A percentile compares a stretch with the other conserved stretches of the same genome.
These are phyloP conservation scores for Margaritifera margaritifera DNA, from an alignment of 2,888 invertebrate genomes.

Conservation along the genomic window DNA sequence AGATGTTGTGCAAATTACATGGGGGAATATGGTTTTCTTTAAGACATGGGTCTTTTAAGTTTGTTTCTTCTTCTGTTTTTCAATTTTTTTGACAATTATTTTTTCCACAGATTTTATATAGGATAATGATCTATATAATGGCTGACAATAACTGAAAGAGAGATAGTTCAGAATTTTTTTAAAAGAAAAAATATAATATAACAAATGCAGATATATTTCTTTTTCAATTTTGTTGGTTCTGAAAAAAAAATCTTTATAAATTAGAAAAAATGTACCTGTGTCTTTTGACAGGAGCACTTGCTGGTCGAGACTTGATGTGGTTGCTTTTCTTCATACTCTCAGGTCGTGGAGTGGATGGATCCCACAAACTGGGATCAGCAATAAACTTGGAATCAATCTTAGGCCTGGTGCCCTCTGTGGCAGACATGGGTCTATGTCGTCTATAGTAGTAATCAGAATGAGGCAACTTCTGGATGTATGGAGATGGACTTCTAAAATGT, in stretches of 20 bases:
- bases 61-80: too few relatives aligned
- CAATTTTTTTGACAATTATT: too few relatives aligned
- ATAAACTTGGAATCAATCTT: constrained; percentile 71
- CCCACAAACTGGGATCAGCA: constrained; percentile 66
- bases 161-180: too few relatives aligned
- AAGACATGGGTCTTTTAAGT: too few relatives aligned
- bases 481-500: constrained; percentile 48
- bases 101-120: too few relatives aligned
- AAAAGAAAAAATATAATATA: too few relatives aligned
- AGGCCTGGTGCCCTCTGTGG: constrained; percentile 53
- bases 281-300: constrained; percentile 64
- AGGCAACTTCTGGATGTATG: constrained; percentile 65
- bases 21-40: too few relatives aligned
- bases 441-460: constrained; percentile 54
- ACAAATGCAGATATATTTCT: too few relatives aligned
- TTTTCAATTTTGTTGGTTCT: too few relatives aligned
- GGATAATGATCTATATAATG: too few relatives aligned
- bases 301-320: constrained; percentile 46
- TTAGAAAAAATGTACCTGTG: constrained; percentile 41
- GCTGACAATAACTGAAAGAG: too few relatives aligned
- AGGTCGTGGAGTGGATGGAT: constrained; percentile 65
- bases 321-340: constrained; percentile 25
- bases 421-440: constrained; percentile 58
- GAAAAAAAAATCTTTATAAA: neutral
- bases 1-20: too few relatives aligned